These are phyloP conservation scores for Orchesella flavescens DNA, from an alignment of 2,888 invertebrate genomes.

Conservation along the genomic window DNA sequence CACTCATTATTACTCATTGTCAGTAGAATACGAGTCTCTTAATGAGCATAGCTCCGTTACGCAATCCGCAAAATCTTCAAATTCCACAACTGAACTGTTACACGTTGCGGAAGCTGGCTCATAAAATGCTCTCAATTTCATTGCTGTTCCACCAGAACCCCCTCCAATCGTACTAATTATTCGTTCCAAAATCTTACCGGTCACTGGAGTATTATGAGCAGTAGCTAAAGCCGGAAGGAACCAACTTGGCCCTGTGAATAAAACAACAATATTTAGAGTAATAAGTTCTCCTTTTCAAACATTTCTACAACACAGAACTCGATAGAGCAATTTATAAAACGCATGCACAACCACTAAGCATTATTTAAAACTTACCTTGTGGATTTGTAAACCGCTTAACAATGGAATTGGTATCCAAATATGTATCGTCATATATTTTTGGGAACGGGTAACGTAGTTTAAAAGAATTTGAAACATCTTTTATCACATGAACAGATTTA, in stretches of 20 bases:
- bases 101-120: constrained; percentile 31
- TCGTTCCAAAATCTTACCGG: constrained; percentile 50
- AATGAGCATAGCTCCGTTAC: constrained; percentile 55
- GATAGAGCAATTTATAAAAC: no score
- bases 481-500: constrained; percentile 64
- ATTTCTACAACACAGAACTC: no score
- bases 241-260: constrained; percentile 32
- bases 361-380: constrained; percentile 3
- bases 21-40: constrained; percentile 52
- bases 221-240: constrained; percentile 47
- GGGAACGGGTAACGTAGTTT: constrained; percentile 65
- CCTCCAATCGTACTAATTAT: constrained; percentile 43
- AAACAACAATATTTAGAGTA: constrained; percentile 27
- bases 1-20: no score
- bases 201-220: constrained; percentile 61
- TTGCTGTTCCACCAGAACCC: constrained; percentile 10
- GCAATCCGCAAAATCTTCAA: constrained; percentile 62
- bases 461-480: constrained; percentile 56
- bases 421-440: constrained; percentile 6
- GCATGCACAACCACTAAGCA: neutral
- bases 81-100: constrained; percentile 52
- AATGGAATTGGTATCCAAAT: neutral
- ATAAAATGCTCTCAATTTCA: constrained; percentile 36
- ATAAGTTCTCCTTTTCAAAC: no score
- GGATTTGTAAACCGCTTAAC: neutral